phyloP scores from a whole-genome alignment of 2,113 vertebrate species.

The Paracanthobrama guichenoti region DNA sequence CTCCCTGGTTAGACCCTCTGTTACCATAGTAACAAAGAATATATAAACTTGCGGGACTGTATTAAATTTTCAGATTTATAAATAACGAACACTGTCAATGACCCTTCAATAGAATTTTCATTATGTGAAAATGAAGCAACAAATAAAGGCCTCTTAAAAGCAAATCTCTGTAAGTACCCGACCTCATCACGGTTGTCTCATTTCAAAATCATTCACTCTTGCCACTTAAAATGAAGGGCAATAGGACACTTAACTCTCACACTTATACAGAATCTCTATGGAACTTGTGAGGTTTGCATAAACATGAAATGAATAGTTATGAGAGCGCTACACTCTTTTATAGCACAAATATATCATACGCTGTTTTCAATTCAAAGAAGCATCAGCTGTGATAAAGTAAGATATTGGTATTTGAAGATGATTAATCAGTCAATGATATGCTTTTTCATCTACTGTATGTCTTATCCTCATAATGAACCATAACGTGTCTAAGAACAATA shows the following conservation, averaged over 20 bases:
- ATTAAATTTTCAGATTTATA: constrained; percentile 28
- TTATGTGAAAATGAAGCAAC: constrained; percentile 17
- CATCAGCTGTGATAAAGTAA: not conserved
- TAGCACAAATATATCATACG: not conserved
- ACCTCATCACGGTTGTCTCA: not conserved
- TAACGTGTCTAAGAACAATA: not conserved
- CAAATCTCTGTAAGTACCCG: not conserved
- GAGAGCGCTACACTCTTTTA: not conserved
- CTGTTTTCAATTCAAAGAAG: not conserved
- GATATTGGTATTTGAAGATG: not conserved
- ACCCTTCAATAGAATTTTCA: constrained; percentile 1
- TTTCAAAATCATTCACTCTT: not conserved
- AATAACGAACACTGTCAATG: not conserved
- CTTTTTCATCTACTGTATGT: not conserved
- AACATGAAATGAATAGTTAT: not conserved
- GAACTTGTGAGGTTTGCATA: not conserved
- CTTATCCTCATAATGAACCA: not conserved
- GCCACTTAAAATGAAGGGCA: constrained; percentile 8
- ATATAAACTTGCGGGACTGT: not conserved
- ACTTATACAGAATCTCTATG: not conserved
- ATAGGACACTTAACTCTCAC: not conserved
- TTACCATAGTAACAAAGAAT: constrained; percentile 58
- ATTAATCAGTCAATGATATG: not conserved
- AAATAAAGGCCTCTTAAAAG: constrained; percentile 16
- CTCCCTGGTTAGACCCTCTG: constrained; percentile 16